Conservation (phyloP, 1,140 invertebrate species). For the Bombus difficillimus region DNA sequence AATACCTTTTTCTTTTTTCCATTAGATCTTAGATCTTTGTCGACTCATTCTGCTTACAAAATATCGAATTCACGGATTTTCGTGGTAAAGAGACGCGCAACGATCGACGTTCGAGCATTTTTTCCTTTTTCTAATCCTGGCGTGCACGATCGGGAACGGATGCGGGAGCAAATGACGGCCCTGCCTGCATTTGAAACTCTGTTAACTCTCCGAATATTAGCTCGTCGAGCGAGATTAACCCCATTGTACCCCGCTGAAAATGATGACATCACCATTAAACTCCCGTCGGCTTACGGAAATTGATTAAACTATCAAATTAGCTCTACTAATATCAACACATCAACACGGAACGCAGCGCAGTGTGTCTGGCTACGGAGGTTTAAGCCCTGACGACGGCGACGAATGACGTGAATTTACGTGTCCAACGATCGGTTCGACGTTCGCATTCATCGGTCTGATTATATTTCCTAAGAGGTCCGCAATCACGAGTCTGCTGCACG, state of each 20-base stretch:
- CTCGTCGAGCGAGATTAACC: constrained; percentile 82
- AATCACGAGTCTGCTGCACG: constrained; percentile 47
- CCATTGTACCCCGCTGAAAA: constrained; percentile 81
- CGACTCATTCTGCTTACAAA: not conserved
- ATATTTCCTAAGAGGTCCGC: constrained; percentile 63
- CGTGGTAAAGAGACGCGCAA: constrained; percentile 4
- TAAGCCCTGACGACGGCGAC: constrained; percentile 37
- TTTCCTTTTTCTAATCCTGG: constrained; percentile 31
- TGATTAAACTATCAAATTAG: constrained; percentile 84
- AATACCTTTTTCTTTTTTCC: not conserved
- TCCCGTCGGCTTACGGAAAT: constrained; percentile 81
- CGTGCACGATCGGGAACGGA: constrained; percentile 49
- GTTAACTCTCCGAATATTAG: constrained; percentile 83
- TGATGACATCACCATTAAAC: constrained; percentile 84
- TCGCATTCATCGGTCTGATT: constrained; percentile 64
- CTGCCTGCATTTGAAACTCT: constrained; percentile 81
- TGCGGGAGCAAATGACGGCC: constrained; percentile 71
- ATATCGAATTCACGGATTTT: not conserved
- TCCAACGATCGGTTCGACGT: constrained; percentile 69
- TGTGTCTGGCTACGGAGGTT: constrained; percentile 56
- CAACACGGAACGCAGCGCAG: constrained; percentile 65
- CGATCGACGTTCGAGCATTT: constrained; percentile 10
- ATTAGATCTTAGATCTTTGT: not conserved
- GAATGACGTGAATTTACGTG: constrained; percentile 66
- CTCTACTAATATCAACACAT: constrained; percentile 81